A percentile compares a stretch with the other conserved stretches of the same genome.
phyloP scores from a whole-genome alignment of 2,113 vertebrate genomes.

The Girardinichthys multiradiatus region DNA sequence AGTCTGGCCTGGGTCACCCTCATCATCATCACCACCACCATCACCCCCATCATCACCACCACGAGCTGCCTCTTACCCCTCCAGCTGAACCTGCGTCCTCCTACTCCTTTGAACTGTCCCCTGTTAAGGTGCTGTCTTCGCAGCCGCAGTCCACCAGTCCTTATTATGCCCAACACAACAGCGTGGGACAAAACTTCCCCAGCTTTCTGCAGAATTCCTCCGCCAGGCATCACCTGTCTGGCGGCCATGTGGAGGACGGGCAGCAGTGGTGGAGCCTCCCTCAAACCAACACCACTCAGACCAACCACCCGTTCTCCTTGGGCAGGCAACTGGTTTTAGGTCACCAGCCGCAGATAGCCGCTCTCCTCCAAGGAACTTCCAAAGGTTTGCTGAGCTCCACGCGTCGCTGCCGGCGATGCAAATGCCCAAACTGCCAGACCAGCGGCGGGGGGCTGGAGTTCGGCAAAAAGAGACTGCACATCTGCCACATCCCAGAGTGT shows the following conservation, averaged over 20 bases:
- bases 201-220: constrained; percentile 82
- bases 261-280: constrained; percentile 89
- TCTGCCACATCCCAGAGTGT: constrained; percentile 88
- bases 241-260: constrained; percentile 78
- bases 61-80: constrained; percentile 86
- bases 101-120: constrained; percentile 87
- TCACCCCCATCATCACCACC: constrained; percentile 80
- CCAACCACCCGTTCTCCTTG: constrained; percentile 80
- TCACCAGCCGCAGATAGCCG: constrained; percentile 85
- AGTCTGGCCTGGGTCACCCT: constrained; percentile 78
- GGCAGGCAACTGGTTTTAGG: constrained; percentile 83
- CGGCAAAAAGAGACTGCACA: constrained; percentile 86
- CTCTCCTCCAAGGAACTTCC: constrained; percentile 84
- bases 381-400: constrained; percentile 84
- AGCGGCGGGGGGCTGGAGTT: constrained; percentile 77
- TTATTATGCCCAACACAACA: constrained; percentile 83
- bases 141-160: constrained; percentile 72
- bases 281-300: constrained; percentile 71
- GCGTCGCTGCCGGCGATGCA: constrained; percentile 85
- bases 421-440: constrained; percentile 87
- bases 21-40: constrained; percentile 78
- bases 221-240: constrained; percentile 75
- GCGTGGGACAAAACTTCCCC: constrained; percentile 82
- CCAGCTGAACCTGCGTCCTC: constrained; percentile 82
- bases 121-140: constrained; percentile 83